These are phyloP conservation scores for Aptenodytes forsteri DNA, from an alignment of 2,113 vertebrate genomes.

Conservation along the genomic window DNA sequence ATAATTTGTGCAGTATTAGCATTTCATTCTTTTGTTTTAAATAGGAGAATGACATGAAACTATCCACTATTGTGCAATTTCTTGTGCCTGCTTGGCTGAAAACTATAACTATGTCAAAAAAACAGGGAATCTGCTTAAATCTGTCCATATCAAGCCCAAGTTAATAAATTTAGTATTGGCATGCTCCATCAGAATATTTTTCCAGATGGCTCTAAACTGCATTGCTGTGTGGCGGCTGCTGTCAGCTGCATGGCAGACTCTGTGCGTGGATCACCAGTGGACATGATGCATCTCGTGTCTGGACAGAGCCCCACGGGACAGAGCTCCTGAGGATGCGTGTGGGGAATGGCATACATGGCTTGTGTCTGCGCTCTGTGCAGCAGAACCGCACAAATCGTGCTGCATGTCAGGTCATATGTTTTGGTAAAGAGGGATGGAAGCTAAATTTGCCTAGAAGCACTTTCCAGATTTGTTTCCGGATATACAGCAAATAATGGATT, in stretches of 20 bases:
- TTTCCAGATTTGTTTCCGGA: not conserved
- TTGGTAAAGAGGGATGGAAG: not conserved
- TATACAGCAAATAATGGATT: not conserved
- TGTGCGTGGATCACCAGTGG: accelerated
- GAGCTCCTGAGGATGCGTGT: accelerated
- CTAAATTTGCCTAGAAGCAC: not conserved
- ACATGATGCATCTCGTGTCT: accelerated
- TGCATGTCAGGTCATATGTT: not conserved
- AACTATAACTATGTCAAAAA: not conserved
- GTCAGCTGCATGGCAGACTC: not conserved
- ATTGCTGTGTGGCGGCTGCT: not conserved
- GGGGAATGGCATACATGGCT: accelerated
- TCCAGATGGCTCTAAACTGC: not conserved
- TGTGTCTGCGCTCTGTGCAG: accelerated
- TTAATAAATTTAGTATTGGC: not conserved
- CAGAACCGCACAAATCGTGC: not conserved
- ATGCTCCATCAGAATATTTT: not conserved
- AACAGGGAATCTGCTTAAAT: not conserved
- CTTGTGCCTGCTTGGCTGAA: not conserved
- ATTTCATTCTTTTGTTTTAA: not conserved
- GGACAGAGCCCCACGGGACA: accelerated
- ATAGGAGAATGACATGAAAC: not conserved
- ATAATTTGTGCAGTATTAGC: not conserved
- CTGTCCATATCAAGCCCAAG: not conserved
- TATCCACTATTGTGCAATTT: not conserved